phyloP scores from a whole-genome alignment of 2,888 invertebrate genomes.

The Pogonocherus hispidulus region DNA sequence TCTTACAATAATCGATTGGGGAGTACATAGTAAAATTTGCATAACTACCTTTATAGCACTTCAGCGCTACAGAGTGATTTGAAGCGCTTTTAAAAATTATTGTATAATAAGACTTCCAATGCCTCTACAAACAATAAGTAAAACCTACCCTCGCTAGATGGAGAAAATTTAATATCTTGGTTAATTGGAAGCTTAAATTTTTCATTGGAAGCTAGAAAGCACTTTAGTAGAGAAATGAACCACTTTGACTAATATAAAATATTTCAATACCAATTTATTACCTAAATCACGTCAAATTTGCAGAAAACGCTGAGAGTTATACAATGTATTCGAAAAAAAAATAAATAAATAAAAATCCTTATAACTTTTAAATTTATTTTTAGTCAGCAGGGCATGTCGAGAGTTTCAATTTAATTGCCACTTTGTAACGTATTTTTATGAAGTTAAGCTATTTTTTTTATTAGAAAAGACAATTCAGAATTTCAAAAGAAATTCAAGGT shows the following conservation, averaged over 20 bases:
- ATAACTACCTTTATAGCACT: slow-evolving; percentile 12
- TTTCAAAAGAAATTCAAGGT: no score
- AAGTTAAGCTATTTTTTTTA: no score
- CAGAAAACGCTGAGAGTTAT: no score
- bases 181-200: slow-evolving; percentile 28
- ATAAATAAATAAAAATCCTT: no score
- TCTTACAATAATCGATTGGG: slow-evolving; percentile 3
- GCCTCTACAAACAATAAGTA: slow-evolving; percentile 26
- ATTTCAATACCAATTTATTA: no score
- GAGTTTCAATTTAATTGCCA: no score
- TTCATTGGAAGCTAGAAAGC: slow-evolving; percentile 24
- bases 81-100: slow-evolving; percentile 12
- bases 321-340: no score
- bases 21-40: not conserved
- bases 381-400: no score
- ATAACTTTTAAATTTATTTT: no score
- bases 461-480: no score
- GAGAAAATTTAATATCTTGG: slow-evolving; percentile 27
- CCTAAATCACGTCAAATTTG: no score
- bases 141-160: slow-evolving; percentile 16
- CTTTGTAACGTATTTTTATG: no score
- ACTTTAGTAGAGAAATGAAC: not conserved
- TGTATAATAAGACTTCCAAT: not conserved
- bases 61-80: not conserved
- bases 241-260: not conserved